A percentile compares a stretch with the other conserved stretches of the same genome.
phyloP scores from a whole-genome alignment of 2,797 vertebrate genomes.

The Pseudochaenichthys georgianus region DNA sequence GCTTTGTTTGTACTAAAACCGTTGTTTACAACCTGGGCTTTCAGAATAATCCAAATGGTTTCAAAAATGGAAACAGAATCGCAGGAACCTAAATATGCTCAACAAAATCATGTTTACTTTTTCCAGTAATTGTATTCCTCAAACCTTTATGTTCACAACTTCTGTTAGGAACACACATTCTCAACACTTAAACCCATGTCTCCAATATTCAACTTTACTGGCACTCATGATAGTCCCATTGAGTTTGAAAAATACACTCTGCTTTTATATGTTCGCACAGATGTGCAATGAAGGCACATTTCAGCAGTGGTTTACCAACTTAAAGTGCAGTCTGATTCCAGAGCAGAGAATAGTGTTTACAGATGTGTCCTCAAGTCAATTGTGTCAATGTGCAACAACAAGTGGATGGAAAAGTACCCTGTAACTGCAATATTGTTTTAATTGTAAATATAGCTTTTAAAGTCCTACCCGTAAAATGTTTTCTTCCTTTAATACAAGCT shows the following conservation, averaged over 20 bases:
- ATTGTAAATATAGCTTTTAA: constrained; percentile 31
- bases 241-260: constrained; percentile 48
- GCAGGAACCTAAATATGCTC: not conserved
- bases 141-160: not conserved
- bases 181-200: constrained; percentile 5
- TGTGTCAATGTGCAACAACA: constrained; percentile 27
- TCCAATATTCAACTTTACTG: constrained; percentile 1
- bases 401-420: constrained; percentile 35
- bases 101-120: not conserved
- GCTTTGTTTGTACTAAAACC: too few species aligned
- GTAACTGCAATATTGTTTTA: constrained; percentile 24
- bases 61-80: not conserved
- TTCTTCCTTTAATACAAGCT: constrained; percentile 27
- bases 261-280: constrained; percentile 51
- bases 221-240: constrained; percentile 13
- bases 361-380: constrained; percentile 52
- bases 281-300: constrained; percentile 45
- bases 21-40: too few species aligned
- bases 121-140: not conserved
- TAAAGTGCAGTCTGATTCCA: constrained; percentile 29
- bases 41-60: not conserved
- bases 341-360: constrained; percentile 48
- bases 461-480: constrained; percentile 35
- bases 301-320: constrained; percentile 50
- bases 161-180: constrained; percentile 10